phyloP scores from a whole-genome alignment of 2,888 invertebrate species.

The Aleiodes testaceus region DNA sequence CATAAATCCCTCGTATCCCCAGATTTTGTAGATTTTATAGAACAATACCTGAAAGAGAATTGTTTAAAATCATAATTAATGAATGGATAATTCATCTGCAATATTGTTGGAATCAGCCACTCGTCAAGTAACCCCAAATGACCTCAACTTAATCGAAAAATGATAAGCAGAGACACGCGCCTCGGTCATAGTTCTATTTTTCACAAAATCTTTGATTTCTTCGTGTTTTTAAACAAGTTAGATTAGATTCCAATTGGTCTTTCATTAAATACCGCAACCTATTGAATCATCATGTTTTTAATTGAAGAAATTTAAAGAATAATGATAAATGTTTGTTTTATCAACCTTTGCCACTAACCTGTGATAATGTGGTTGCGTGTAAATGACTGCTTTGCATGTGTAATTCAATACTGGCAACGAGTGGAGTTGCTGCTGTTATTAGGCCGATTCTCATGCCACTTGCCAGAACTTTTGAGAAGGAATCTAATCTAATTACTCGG shows the following conservation, averaged over 20 bases:
- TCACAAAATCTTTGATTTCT: neutral
- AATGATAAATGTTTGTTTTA: constrained; percentile 18
- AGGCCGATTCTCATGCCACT: constrained; percentile 84
- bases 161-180: constrained; percentile 63
- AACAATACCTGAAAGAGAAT: constrained; percentile 74
- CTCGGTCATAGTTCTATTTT: constrained; percentile 53
- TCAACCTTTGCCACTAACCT: constrained; percentile 72
- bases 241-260: constrained; percentile 22
- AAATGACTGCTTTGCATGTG: constrained; percentile 82
- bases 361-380: constrained; percentile 79
- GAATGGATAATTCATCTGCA: neutral
- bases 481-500: constrained; percentile 84
- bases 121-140: constrained; percentile 24
- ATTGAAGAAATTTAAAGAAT: neutral
- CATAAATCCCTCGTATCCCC: constrained; percentile 78
- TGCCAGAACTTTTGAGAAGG: constrained; percentile 84
- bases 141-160: constrained; percentile 42
- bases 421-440: constrained; percentile 80
- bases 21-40: constrained; percentile 75
- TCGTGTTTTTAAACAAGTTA: neutral
- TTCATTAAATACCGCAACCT: constrained; percentile 1
- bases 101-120: neutral
- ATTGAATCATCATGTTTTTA: constrained; percentile 22
- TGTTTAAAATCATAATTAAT: constrained; percentile 16
- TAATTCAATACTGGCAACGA: constrained; percentile 79